Evolutionary conservation across 2,888 invertebrate species (phyloP).

Genomic region (Parasteatoda lunata): DNA sequence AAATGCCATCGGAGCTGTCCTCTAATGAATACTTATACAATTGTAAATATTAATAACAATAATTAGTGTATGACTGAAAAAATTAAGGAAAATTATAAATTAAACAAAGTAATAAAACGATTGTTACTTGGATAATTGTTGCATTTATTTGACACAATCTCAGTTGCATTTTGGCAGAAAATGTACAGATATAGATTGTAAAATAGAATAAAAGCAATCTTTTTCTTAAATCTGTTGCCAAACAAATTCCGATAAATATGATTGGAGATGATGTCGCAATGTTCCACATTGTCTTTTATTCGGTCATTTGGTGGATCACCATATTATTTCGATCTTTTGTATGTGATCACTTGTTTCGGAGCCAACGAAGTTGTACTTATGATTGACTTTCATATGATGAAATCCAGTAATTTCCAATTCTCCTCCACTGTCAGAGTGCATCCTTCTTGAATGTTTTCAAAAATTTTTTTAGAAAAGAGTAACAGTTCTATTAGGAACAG

Average conservation of each 20-base stretch:
- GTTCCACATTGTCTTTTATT: not conserved
- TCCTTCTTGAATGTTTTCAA: not conserved
- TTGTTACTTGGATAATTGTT: too few species aligned
- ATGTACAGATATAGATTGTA: not conserved
- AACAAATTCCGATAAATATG: not conserved
- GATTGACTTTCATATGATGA: not conserved
- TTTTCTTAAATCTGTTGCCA: not conserved
- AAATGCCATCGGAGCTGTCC: too few species aligned
- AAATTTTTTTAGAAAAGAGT: not conserved
- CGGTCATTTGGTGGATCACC: not conserved
- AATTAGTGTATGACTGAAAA: too few species aligned
- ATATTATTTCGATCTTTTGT: not conserved
- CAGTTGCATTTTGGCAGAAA: not conserved
- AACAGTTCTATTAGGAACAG: not conserved
- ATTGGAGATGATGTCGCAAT: not conserved
- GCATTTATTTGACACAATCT: not conserved
- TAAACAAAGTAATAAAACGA: too few species aligned
- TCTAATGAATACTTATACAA: too few species aligned
- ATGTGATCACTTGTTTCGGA: not conserved
- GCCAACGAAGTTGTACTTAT: not conserved
- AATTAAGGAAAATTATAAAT: too few species aligned
- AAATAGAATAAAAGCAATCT: not conserved
- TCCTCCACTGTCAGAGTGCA: not conserved
- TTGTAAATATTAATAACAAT: too few species aligned
- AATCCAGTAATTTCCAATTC: not conserved